Percentiles rank a stretch among this genome's conserved stretches.
phyloP scores from a whole-genome alignment of 1,140 invertebrate species.

The Telenomus remus region DNA sequence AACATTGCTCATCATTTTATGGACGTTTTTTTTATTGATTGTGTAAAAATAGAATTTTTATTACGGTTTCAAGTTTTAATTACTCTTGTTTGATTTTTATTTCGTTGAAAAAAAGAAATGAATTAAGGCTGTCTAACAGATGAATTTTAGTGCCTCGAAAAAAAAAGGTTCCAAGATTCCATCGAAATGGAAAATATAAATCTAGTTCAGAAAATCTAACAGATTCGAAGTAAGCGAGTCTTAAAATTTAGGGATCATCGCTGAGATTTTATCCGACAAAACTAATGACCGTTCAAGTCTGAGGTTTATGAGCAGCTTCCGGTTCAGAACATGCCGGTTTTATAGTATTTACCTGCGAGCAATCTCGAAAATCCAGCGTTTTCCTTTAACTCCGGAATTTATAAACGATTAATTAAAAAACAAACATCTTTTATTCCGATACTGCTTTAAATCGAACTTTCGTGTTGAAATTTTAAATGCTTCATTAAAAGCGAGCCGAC shows the following conservation, averaged over 20 bases:
- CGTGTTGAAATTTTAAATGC: not conserved
- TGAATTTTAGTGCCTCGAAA: too few relatives aligned
- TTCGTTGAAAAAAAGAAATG: too few relatives aligned
- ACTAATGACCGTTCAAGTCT: constrained; percentile 25
- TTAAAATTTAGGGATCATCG: constrained; percentile 22
- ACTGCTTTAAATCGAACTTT: not conserved
- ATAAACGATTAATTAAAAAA: too few relatives aligned
- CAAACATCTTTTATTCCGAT: too few relatives aligned
- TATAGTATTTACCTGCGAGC: constrained; percentile 19
- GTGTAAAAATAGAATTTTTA: too few relatives aligned
- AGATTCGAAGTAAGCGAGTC: not conserved
- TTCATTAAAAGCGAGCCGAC: too few relatives aligned
- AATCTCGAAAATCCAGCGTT: constrained; percentile 6
- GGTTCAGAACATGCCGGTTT: constrained; percentile 21
- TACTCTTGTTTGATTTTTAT: too few relatives aligned
- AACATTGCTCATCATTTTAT: too few relatives aligned
- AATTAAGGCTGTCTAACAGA: too few relatives aligned
- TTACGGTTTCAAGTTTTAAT: too few relatives aligned
- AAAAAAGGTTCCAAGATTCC: too few relatives aligned
- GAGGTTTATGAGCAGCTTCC: constrained; percentile 27
- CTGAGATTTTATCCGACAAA: constrained; percentile 20
- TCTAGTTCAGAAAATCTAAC: not conserved
- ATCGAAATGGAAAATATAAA: not conserved
- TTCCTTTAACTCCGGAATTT: constrained; percentile 1
- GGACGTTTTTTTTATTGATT: too few relatives aligned